These are phyloP conservation scores for Coendou prehensilis DNA, from an alignment of 2,797 vertebrate species.

Conservation along the genomic window DNA sequence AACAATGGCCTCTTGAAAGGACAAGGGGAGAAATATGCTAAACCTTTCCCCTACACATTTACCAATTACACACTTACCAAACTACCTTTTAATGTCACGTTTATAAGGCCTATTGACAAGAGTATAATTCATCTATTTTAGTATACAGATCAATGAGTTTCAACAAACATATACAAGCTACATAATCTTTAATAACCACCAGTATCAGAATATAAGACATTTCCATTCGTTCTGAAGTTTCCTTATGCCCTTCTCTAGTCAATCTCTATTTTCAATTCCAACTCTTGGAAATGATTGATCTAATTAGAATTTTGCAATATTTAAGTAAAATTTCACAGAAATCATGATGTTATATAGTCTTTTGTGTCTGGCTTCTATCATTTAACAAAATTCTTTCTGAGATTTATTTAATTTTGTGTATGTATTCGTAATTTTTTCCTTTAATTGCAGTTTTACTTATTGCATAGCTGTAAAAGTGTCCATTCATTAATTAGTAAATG, in stretches of 20 bases:
- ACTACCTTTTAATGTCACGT: neutral
- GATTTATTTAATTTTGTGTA: neutral
- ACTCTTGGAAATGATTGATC: neutral
- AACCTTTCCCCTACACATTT: neutral
- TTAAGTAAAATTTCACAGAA: neutral
- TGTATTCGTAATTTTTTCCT: neutral
- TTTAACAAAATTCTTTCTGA: constrained; percentile 13
- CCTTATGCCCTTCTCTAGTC: neutral
- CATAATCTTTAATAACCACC: neutral
- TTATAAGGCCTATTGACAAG: neutral
- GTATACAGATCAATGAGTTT: neutral
- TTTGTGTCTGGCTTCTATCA: neutral
- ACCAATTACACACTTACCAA: neutral
- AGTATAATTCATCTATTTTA: neutral
- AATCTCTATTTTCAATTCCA: neutral
- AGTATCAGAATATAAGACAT: neutral
- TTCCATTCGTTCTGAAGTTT: neutral
- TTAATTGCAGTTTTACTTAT: neutral
- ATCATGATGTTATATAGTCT: neutral
- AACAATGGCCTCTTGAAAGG: neutral
- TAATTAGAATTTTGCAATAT: neutral
- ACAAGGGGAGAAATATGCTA: neutral
- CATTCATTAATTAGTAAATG: neutral
- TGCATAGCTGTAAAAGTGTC: neutral
- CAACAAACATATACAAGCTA: neutral